Conservation (phyloP, 1,140 invertebrate genomes). For the Monochamus saltuarius region DNA sequence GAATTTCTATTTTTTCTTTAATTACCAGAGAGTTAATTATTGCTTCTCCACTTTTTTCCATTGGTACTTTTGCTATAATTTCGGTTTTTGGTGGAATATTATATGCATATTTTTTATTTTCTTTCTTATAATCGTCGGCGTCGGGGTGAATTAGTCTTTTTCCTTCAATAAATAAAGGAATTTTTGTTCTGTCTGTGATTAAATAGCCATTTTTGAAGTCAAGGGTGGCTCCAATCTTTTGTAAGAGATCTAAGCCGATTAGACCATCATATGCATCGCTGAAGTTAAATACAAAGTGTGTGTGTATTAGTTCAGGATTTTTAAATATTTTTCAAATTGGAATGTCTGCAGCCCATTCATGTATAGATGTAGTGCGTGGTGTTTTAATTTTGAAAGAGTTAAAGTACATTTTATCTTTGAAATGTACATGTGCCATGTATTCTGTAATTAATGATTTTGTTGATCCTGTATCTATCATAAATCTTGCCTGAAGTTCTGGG, state of each 20-base stretch:
- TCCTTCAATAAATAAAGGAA: conserved; percentile 7
- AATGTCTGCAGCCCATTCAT: neutral
- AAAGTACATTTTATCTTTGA: conserved; percentile 13
- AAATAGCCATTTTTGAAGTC: conserved; percentile 9
- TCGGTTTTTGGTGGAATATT: conserved; percentile 13
- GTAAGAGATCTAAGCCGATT: conserved; percentile 11
- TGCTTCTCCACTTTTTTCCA: conserved; percentile 10
- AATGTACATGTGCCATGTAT: conserved; percentile 17
- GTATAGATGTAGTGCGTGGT: conserved; percentile 17
- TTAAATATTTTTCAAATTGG: conserved; percentile 21
- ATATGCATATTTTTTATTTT: neutral
- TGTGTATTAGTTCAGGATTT: neutral
- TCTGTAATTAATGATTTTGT: conserved; percentile 21
- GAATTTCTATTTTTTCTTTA: conserved; percentile 14
- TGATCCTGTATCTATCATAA: conserved; percentile 22
- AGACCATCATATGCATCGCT: conserved; percentile 13
- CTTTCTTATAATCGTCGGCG: neutral
- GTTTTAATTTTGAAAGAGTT: conserved; percentile 27
- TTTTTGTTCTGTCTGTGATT: neutral
- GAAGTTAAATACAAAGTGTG: conserved; percentile 21
- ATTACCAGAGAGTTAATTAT: conserved; percentile 13
- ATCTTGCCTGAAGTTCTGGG: conserved; percentile 20
- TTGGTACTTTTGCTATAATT: conserved; percentile 21
- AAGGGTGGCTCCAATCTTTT: conserved; percentile 9
- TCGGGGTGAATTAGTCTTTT: conserved; percentile 5